Percentiles rank a stretch among this genome's conserved stretches.
phyloP scores from a whole-genome alignment of 2,797 vertebrate species.

The Cossypha heuglini region DNA sequence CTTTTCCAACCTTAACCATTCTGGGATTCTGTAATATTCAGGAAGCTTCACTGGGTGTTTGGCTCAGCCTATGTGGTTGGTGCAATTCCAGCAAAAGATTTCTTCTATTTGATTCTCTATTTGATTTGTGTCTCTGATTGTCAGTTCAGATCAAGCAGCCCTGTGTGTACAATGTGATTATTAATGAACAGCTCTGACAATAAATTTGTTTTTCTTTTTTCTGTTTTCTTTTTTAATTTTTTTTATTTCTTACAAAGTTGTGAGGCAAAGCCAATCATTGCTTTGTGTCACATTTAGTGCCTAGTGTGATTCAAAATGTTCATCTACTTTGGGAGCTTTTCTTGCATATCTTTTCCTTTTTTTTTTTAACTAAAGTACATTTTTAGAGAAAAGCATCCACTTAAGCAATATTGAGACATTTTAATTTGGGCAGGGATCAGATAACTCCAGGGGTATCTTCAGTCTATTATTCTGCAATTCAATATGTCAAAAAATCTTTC shows the following conservation, averaged over 20 bases:
- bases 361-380: neutral
- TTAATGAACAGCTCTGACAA: neutral
- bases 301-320: neutral
- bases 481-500: conserved; percentile 48
- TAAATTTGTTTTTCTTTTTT: neutral
- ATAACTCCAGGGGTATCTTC: conserved; percentile 21
- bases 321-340: neutral
- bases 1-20: neutral
- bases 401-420: conserved; percentile 48
- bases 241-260: neutral
- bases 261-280: neutral
- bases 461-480: conserved; percentile 48
- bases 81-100: neutral
- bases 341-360: neutral
- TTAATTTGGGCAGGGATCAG: conserved; percentile 47
- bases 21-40: neutral
- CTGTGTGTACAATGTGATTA: neutral
- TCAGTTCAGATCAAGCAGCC: neutral
- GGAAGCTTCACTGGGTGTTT: neutral
- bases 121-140: neutral
- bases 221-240: neutral
- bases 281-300: neutral
- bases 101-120: neutral
- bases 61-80: neutral
- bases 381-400: conserved; percentile 33